phyloP scores from a whole-genome alignment of 2,113 vertebrate genomes.

The Python bivittatus region DNA sequence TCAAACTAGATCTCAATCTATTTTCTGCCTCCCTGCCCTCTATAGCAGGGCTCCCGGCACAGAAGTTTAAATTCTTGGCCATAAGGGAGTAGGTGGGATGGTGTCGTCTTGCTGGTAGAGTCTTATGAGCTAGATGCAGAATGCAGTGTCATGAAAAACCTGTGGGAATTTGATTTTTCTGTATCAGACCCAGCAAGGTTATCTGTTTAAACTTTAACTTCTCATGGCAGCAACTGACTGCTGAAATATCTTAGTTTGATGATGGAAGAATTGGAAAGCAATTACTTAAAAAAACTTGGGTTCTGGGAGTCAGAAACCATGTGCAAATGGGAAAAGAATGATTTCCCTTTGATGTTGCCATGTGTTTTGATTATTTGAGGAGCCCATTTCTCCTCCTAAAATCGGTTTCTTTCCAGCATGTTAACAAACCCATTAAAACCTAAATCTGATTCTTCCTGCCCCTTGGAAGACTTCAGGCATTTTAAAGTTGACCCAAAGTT shows the following conservation, averaged over 20 bases:
- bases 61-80: rapidly evolving
- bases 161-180: constrained; percentile 11
- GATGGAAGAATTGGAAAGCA: background rate
- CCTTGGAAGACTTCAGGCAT: constrained; percentile 25
- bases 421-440: constrained; percentile 27
- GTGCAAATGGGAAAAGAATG: background rate
- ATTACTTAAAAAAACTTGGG: background rate
- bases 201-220: constrained; percentile 7
- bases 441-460: constrained; percentile 20
- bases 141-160: background rate
- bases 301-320: background rate
- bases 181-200: background rate
- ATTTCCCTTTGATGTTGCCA: background rate
- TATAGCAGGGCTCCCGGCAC: background rate
- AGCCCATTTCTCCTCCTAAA: background rate
- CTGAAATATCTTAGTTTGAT: background rate
- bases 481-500: constrained; percentile 37
- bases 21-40: background rate
- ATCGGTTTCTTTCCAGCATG: background rate
- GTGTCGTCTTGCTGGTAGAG: background rate
- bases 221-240: background rate
- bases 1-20: background rate
- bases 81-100: rapidly evolving
- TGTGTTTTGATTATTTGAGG: background rate
- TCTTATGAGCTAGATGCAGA: no score